Conservation (phyloP, 1,140 invertebrate species). For the Saxidomus purpurata region DNA sequence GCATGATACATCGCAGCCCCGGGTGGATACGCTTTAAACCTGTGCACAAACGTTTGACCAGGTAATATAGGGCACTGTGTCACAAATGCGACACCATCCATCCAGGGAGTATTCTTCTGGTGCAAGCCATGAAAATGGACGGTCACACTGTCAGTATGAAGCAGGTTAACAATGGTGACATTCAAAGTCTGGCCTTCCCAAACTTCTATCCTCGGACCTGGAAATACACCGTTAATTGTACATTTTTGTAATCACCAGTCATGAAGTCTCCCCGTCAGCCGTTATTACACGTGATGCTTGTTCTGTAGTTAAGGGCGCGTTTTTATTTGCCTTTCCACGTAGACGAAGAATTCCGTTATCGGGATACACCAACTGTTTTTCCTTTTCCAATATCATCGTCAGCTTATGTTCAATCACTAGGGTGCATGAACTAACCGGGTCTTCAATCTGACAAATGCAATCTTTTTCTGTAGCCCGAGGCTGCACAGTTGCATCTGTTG, state of each 20-base stretch:
- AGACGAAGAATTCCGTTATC: background rate
- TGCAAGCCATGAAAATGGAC: constrained; percentile 96
- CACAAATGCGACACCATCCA: constrained; percentile 96
- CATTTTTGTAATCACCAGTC: background rate
- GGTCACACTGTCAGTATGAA: constrained; percentile 91
- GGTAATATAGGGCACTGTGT: constrained; percentile 96
- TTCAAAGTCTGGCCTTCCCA: constrained; percentile 94
- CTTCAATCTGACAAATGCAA: too few species aligned
- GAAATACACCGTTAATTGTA: constrained; percentile 80
- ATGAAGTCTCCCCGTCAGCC: constrained; percentile 73
- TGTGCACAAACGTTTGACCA: constrained; percentile 94
- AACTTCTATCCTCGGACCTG: constrained; percentile 88
- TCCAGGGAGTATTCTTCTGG: constrained; percentile 93
- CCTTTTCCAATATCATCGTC: constrained; percentile 34
- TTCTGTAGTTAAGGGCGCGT: background rate
- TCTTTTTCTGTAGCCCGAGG: too few species aligned
- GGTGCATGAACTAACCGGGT: too few species aligned
- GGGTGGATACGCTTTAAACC: constrained; percentile 84
- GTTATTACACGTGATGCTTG: constrained; percentile 63
- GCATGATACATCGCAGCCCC: constrained; percentile 84
- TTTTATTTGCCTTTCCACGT: background rate
- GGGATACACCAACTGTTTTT: constrained; percentile 15
- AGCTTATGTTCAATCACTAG: constrained; percentile 37
- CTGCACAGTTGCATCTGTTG: too few species aligned
- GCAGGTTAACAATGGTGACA: constrained; percentile 69